Base-by-base conservation (phyloP, 1,140 invertebrate genomes). In the Brachionus rubens region DNA sequence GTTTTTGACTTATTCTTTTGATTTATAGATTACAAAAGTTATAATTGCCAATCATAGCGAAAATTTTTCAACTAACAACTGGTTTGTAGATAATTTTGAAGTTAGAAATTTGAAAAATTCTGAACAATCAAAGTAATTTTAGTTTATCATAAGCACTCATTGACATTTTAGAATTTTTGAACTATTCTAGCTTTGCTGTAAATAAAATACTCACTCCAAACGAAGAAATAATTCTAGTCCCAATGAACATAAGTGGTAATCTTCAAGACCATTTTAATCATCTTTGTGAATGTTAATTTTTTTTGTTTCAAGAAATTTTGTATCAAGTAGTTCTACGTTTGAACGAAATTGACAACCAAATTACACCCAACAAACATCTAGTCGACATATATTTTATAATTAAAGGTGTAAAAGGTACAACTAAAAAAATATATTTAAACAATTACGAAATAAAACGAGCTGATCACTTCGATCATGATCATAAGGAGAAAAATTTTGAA, bases 1-100 rank as follows among this genome's bases (percentile, higher is more conserved):
- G 21, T 48, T 6, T 48, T 19, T 28, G 30, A 54, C 43, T 33
- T 46, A 10, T 24, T 48, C 14, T 46, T 50, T 70, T 43, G 12
- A 43, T 46, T 46, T 70, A 21, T 67, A 70, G 67, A 70, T 47
- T 28, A 50, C 21, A 26, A 70, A 70, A 70, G 67, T 70, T 14
- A 43, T 70, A 7, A 50, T 70, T 50, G 67, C 14, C 0, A 70
- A 70, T 47, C 67, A 70, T 46, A 48, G 43, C n/a, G 67, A 70
- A 3, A 5, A 41, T 16, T 46, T 36, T 62, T 19, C 41, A 33
- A 47, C 9, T 9, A 48, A 47, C 19, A 9, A 33, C 6, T 70
- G 67, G 67, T 70, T 47, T 70, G 33, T 70, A 7, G 67, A 70
- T 30, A 70, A 36, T 43, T 36, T 70, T 46, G 67, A 70, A 50